phyloP scores from a whole-genome alignment of 2,113 vertebrate genomes.

The Pandion haliaetus region DNA sequence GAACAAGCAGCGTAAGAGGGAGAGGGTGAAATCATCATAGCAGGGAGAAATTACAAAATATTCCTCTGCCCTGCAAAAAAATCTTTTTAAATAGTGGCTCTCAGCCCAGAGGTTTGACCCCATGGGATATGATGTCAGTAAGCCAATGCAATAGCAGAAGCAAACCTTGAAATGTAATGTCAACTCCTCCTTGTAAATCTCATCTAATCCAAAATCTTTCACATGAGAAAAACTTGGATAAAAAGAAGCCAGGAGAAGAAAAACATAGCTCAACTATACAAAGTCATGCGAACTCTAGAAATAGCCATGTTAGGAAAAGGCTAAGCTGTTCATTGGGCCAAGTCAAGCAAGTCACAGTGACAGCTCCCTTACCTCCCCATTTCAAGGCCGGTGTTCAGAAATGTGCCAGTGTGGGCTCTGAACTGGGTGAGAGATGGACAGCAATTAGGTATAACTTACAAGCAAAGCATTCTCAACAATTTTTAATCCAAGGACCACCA shows the following conservation, averaged over 20 bases:
- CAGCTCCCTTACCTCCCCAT: background rate
- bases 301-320: slow-evolving; percentile 13
- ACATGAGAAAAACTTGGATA: background rate
- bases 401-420: background rate
- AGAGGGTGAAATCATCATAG: background rate
- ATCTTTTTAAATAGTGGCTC: slow-evolving; percentile 8
- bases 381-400: background rate
- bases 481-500: background rate
- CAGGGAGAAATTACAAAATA: slow-evolving; percentile 5
- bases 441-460: background rate
- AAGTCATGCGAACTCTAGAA: background rate
- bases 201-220: slow-evolving; percentile 29
- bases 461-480: background rate
- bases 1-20: background rate
- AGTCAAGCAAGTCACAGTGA: background rate
- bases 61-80: background rate
- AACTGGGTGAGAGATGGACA: background rate
- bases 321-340: background rate
- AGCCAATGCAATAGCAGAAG: background rate
- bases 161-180: slow-evolving; percentile 24
- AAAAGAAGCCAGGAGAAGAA: slow-evolving; percentile 8
- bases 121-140: slow-evolving; percentile 21
- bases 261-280: background rate
- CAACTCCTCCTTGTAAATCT: slow-evolving; percentile 8
- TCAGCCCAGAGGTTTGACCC: slow-evolving; percentile 13